Conservation (phyloP, 2,797 vertebrate genomes). For the Mormyrops attenuatus region DNA sequence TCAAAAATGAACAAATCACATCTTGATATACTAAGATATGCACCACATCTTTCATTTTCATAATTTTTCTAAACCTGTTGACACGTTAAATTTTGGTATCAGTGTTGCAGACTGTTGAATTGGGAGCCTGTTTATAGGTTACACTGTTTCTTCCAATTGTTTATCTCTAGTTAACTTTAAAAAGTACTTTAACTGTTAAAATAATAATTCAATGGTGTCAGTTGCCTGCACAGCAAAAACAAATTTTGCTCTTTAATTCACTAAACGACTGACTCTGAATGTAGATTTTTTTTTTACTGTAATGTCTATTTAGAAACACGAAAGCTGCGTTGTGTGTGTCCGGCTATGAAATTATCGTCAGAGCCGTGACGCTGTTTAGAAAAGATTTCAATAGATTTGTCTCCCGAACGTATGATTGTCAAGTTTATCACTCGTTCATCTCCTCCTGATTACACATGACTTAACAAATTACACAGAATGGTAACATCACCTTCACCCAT, state of each 20-base stretch:
- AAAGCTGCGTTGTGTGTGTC: not conserved
- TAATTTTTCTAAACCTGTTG: not conserved
- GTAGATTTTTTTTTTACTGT: not conserved
- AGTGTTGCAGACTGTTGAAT: not conserved
- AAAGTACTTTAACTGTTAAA: not conserved
- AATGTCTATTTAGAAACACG: not conserved
- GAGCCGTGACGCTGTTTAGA: not conserved
- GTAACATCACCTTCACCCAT: not conserved
- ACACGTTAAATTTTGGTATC: not conserved
- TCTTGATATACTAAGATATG: not conserved
- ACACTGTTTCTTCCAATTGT: not conserved
- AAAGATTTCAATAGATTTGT: not conserved
- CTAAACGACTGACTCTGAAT: constrained; percentile 7
- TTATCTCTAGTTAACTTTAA: not conserved
- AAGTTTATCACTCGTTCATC: not conserved
- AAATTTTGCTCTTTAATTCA: not conserved
- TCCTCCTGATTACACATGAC: not conserved
- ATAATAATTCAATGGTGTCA: not conserved
- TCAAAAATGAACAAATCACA: not conserved
- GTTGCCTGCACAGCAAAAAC: not conserved
- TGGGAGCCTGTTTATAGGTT: not conserved
- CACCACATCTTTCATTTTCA: not conserved
- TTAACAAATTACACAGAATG: not conserved
- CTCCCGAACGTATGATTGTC: not conserved
- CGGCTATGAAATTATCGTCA: not conserved